phyloP scores from a whole-genome alignment of 2,888 invertebrate genomes.

The Drosophila picticornis region DNA sequence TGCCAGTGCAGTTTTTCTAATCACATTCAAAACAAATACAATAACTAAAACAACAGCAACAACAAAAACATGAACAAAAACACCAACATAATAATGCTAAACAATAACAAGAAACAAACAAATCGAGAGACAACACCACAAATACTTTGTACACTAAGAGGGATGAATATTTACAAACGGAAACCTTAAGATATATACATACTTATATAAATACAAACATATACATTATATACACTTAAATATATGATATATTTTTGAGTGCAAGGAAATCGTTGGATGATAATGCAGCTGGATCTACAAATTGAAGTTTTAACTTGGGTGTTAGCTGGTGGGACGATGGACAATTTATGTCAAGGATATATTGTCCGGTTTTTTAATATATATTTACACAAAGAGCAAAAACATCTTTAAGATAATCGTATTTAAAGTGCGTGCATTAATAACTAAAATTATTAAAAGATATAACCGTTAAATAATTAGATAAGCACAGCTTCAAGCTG shows the following conservation, averaged over 20 bases:
- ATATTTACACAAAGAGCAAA: constrained; percentile 62
- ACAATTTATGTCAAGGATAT: constrained; percentile 57
- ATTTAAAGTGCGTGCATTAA: constrained; percentile 57
- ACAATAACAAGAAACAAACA: constrained; percentile 28
- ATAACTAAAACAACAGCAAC: constrained; percentile 37
- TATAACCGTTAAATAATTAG: constrained; percentile 52
- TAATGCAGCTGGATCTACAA: constrained; percentile 61
- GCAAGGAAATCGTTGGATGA: constrained; percentile 63
- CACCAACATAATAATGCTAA: constrained; percentile 26
- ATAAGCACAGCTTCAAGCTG: constrained; percentile 66
- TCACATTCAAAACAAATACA: constrained; percentile 51
- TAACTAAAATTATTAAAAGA: constrained; percentile 49
- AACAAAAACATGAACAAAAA: constrained; percentile 31
- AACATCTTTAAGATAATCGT: constrained; percentile 71
- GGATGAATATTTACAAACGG: constrained; percentile 70
- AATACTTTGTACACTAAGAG: constrained; percentile 68
- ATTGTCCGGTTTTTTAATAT: constrained; percentile 72
- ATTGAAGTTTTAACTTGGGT: constrained; percentile 61
- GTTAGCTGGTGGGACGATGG: constrained; percentile 49
- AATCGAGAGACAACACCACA: constrained; percentile 53
- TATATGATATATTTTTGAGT: constrained; percentile 67
- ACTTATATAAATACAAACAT: constrained; percentile 49
- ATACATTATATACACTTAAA: constrained; percentile 49
- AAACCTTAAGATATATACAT: constrained; percentile 55
- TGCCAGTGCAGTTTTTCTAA: constrained; percentile 84